Conservation (phyloP, 2,113 vertebrate species). For the Xenus cinereus region DNA sequence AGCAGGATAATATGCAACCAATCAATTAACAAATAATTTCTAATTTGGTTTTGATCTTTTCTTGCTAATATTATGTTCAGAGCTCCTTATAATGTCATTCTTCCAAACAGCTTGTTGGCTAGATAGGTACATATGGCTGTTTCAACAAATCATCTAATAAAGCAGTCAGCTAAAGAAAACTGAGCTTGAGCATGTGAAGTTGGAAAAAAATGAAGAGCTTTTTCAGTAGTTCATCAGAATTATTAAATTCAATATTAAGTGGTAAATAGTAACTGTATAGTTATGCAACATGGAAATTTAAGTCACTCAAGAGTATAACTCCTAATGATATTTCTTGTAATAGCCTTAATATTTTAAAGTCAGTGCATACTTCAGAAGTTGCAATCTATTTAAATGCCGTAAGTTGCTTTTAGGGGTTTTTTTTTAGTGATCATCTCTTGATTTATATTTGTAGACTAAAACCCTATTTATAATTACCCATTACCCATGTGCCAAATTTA, state of each 20-base stretch:
- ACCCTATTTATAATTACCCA: not conserved
- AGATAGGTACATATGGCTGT: not conserved
- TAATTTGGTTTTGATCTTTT: not conserved
- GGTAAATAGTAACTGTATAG: not conserved
- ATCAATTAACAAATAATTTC: not conserved
- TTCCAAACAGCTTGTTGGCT: not conserved
- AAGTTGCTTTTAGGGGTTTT: not conserved
- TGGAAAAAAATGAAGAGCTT: not conserved
- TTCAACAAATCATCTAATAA: not conserved
- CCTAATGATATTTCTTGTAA: not conserved
- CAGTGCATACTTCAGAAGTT: not conserved
- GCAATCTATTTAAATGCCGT: not conserved
- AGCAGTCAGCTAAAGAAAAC: not conserved
- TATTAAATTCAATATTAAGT: not conserved
- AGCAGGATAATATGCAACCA: not conserved
- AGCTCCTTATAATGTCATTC: not conserved
- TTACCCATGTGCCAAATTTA: not conserved
- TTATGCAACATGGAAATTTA: constrained; percentile 10
- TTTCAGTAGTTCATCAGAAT: not conserved
- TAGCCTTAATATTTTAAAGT: not conserved
- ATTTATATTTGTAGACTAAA: not conserved
- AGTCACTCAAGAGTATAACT: not conserved
- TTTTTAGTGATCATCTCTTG: not conserved
- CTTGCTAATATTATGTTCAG: not conserved
- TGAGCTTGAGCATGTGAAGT: not conserved